Percentiles rank a stretch among this genome's conserved stretches.
Conservation (phyloP, 2,888 invertebrate species). For the Platycnemis pennipes region DNA sequence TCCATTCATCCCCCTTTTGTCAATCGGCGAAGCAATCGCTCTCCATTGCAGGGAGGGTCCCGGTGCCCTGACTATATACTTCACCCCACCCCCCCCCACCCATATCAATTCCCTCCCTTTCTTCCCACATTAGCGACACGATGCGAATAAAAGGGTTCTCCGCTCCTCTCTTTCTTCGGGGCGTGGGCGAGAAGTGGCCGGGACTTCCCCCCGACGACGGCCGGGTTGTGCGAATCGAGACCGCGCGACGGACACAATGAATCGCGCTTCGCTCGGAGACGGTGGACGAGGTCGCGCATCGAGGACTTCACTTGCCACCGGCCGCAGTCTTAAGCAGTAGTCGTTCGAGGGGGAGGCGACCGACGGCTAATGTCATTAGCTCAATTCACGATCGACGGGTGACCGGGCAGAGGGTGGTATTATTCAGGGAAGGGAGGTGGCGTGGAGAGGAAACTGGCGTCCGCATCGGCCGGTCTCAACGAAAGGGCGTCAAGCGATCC, state of each 20-base stretch:
- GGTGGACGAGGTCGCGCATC: not conserved
- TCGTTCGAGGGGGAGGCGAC: too few relatives aligned
- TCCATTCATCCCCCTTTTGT: not conserved
- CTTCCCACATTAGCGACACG: not conserved
- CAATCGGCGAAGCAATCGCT: not conserved
- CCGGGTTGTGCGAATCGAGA: not conserved
- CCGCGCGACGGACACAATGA: not conserved
- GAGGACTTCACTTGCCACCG: not conserved
- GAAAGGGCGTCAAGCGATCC: too few relatives aligned
- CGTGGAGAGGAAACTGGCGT: too few relatives aligned
- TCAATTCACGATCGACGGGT: too few relatives aligned
- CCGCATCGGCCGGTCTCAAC: too few relatives aligned
- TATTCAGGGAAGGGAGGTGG: too few relatives aligned
- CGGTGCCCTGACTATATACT: not conserved
- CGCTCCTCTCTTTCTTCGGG: not conserved
- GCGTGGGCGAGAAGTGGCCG: not conserved
- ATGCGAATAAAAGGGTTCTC: not conserved
- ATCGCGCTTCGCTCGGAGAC: slow-evolving; percentile 19
- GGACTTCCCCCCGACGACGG: not conserved
- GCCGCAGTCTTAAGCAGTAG: too few relatives aligned
- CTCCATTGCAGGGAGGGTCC: not conserved
- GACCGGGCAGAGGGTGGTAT: too few relatives aligned
- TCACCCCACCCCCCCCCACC: not conserved
- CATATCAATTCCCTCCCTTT: not conserved
- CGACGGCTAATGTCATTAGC: too few relatives aligned